Evolutionary conservation across 2,113 vertebrate species (phyloP), one percentile per base, ranked within the genome.

Genomic region (Tupaia tana): DNA sequence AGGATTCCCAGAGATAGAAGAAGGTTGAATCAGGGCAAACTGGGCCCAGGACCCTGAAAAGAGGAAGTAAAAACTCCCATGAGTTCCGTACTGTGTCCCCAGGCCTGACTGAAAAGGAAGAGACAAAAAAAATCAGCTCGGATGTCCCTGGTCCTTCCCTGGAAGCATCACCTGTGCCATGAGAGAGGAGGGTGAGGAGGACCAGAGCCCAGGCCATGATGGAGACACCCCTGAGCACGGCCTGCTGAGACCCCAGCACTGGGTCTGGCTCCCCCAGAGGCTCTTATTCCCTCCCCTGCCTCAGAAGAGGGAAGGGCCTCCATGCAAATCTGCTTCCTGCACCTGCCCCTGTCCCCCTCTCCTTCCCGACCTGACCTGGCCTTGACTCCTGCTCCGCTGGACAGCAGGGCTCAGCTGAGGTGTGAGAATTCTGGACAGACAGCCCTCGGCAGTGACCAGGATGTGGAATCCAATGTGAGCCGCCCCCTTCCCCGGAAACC

Each of bases 311-410:
- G 80, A 16, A 66, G 31, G 6, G 16, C 73, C 3, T 73, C 58
- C 52, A 85, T 93, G 79, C 80, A 93, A 59, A 92, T 66, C 43
- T 43, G 0, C 19, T 89, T 64, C 85, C 61, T 73, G 15, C 5
- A n/a, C 16, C 84, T 70, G 16, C 34, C 16, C 34, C 9, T 74
- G 43, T 3, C 15, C 22, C n/a, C 20, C 13, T 3, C 3, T 22
- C 2, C 9, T 59, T 19, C 24, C 25, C 34, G 20, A 9, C 0
- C 52, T n/a, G 22, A 1, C 13, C 61, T 34, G 1, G 8, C 10
- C 5, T 54, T 31, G 8, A 5, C 0, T 43, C 58, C 19, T 13
- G 19, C 11, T 22, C n/a, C 82, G 2, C 75, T 70, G 56, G 12
- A 31, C 66, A 85, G 87, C 25, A 43, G 8, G 69, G 18, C 9